These are phyloP conservation scores for Trogon melanurus DNA, from an alignment of 2,113 vertebrate genomes.

Conservation along the genomic window DNA sequence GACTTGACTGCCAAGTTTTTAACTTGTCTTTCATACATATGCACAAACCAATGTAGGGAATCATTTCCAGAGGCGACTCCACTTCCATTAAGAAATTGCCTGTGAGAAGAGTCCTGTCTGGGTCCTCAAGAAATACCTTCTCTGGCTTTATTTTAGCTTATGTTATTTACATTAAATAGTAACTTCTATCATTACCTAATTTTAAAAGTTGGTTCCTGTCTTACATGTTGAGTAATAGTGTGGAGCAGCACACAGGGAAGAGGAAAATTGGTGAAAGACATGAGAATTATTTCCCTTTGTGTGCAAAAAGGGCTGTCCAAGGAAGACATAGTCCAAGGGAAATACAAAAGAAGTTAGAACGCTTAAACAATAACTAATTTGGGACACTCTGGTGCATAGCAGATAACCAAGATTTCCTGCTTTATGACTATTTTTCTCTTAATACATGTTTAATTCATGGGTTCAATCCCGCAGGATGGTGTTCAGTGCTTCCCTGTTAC, in stretches of 20 bases:
- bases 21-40: slow-evolving; percentile 10
- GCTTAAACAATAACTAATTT: neutral
- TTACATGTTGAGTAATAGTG: slow-evolving; percentile 2
- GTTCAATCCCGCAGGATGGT: neutral
- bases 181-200: slow-evolving; percentile 13
- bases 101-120: neutral
- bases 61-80: neutral
- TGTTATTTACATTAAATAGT: slow-evolving; percentile 15
- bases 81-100: slow-evolving; percentile 21
- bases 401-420: neutral
- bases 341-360: neutral
- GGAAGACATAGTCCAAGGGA: neutral
- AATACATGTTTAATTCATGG: neutral
- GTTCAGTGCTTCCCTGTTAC: neutral
- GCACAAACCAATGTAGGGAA: neutral
- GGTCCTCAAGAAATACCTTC: neutral
- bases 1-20: slow-evolving; percentile 20
- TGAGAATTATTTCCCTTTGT: slow-evolving; percentile 30
- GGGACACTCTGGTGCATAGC: neutral
- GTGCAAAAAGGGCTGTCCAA: slow-evolving; percentile 21
- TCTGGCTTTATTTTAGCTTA: slow-evolving; percentile 31
- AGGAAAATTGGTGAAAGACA: slow-evolving; percentile 7
- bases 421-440: neutral
- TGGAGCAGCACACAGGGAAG: slow-evolving; percentile 11
- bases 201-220: slow-evolving; percentile 18